Conservation (phyloP, 2,797 vertebrate genomes). For the Enteromius fasciolatus region DNA sequence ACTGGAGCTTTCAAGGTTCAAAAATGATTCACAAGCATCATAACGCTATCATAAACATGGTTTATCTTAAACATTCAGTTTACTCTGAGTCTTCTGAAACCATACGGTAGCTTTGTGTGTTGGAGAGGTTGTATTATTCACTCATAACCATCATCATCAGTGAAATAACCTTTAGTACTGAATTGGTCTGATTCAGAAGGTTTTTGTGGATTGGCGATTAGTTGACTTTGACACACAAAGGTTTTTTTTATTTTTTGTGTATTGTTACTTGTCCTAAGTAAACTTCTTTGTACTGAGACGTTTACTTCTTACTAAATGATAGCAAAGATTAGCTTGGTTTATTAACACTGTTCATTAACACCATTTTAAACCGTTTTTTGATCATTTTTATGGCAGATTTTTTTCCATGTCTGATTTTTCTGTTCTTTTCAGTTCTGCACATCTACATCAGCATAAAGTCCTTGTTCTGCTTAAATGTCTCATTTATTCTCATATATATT, state of each 20-base stretch:
- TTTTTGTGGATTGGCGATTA: not conserved
- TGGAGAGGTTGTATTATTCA: not conserved
- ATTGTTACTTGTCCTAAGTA: not conserved
- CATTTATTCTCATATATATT: constrained; percentile 7
- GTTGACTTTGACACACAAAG: not conserved
- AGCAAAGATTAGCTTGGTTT: not conserved
- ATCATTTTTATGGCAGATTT: not conserved
- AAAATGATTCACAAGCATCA: not conserved
- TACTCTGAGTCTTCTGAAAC: not conserved
- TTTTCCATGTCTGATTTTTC: not conserved
- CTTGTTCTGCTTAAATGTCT: constrained; percentile 7
- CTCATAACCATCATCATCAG: too few species aligned
- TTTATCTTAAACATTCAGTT: not conserved
- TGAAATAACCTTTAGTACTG: not conserved
- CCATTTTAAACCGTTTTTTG: not conserved
- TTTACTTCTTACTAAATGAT: not conserved
- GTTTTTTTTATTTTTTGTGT: not conserved
- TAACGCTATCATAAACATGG: not conserved
- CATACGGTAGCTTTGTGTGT: not conserved
- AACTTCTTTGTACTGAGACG: not conserved
- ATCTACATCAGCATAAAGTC: not conserved
- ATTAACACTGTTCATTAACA: not conserved
- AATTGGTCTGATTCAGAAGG: too few species aligned
- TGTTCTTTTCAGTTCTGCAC: not conserved
- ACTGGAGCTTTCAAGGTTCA: not conserved